These are phyloP conservation scores for Sanderia malayensis DNA, from an alignment of 30 jellyfish, hydroid and myxozoan species.

Conservation along the genomic window DNA sequence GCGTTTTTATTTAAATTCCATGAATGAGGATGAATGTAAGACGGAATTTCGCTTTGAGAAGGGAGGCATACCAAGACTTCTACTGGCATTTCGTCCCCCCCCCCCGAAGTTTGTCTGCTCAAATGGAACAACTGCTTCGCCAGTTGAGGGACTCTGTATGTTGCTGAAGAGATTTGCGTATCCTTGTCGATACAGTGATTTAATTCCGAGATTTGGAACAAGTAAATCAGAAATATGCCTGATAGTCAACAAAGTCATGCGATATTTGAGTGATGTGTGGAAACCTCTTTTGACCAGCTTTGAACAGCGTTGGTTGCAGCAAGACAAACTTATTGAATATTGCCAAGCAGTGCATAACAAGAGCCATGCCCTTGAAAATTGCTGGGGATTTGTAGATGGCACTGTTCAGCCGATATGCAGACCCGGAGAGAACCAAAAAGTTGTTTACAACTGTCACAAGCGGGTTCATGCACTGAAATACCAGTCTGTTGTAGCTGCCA, in stretches of 20 bases:
- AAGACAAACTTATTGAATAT: constrained; percentile 15
- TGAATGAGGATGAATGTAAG: constrained; percentile 48
- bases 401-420: constrained; percentile 74
- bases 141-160: constrained; percentile 59
- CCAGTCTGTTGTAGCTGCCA: no score
- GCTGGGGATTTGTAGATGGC: constrained; percentile 70
- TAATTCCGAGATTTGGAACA: constrained; percentile 57
- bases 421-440: constrained; percentile 61
- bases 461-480: no score
- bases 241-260: constrained; percentile 18
- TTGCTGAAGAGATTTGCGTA: no score
- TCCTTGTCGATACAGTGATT: no score
- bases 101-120: constrained; percentile 37
- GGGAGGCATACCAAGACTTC: constrained; percentile 33
- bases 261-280: constrained; percentile 15
- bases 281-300: constrained; percentile 36
- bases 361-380: constrained; percentile 49
- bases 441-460: no score
- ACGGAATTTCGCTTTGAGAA: constrained; percentile 48
- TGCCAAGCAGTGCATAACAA: constrained; percentile 50
- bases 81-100: constrained; percentile 42
- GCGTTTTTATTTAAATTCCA: constrained; percentile 14
- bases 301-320: constrained; percentile 50
- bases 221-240: constrained; percentile 29
- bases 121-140: constrained; percentile 39